Evolutionary conservation across 2,888 invertebrate genomes (phyloP).

Genomic region (Sarcophaga subvicina): DNA sequence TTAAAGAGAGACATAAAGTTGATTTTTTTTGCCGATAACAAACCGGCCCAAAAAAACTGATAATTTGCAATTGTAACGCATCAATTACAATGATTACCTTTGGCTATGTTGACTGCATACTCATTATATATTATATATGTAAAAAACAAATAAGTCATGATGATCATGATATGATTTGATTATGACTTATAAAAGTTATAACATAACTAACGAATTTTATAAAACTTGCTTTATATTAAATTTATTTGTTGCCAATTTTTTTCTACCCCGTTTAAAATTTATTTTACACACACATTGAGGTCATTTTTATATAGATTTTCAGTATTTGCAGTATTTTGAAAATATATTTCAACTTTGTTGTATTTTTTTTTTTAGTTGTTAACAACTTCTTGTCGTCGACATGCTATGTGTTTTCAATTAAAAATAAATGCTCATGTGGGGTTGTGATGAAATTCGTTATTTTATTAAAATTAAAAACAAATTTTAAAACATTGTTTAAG

Average conservation of each 20-base stretch:
- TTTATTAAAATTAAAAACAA: background rate
- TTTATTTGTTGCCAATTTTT: slow-evolving; percentile 31
- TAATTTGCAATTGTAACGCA: slow-evolving; percentile 12
- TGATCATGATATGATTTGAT: background rate
- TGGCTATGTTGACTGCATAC: background rate
- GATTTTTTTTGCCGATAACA: background rate
- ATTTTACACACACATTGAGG: slow-evolving; percentile 26
- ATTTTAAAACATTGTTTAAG: background rate
- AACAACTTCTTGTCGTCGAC: background rate
- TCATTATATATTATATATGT: background rate
- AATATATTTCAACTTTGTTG: slow-evolving; percentile 2
- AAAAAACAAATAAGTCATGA: slow-evolving; percentile 18
- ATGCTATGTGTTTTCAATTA: background rate
- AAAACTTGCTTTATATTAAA: background rate
- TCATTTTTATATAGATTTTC: slow-evolving; percentile 14
- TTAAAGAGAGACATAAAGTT: background rate
- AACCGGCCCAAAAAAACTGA: background rate
- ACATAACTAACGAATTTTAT: background rate
- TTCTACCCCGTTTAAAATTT: slow-evolving; percentile 7
- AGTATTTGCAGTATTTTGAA: background rate
- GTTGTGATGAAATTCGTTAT: slow-evolving; percentile 2
- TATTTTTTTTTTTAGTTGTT: background rate
- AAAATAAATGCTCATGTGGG: background rate
- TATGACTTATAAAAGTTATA: slow-evolving; percentile 15
- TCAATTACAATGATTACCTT: slow-evolving; percentile 4